Evolutionary conservation across 2,888 invertebrate genomes (phyloP), one percentile per base, ranked within the genome.

Genomic region (Nemurella pictetii): DNA sequence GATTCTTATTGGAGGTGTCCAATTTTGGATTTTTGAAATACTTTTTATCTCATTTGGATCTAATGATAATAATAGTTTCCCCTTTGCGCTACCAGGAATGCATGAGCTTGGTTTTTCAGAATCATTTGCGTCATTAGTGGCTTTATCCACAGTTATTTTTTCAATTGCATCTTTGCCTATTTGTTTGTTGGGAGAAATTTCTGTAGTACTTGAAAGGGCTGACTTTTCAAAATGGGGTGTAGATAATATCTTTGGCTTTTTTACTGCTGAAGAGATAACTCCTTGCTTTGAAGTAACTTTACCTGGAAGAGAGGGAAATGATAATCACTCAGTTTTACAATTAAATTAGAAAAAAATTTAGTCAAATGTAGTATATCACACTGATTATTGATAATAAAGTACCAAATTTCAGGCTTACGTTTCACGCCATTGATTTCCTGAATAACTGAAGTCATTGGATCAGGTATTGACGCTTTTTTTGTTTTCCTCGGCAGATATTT

Each of bases 361-460:
- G n/a, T n/a, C n/a, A n/a, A n/a, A n/a, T n/a, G n/a, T n/a, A n/a
- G n/a, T n/a, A n/a, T n/a, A n/a, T n/a, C n/a, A n/a, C n/a, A n/a
- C n/a, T n/a, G n/a, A n/a, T n/a, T n/a, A n/a, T 3, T 55, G 29
- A 75, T 3, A 75, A 75, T 75, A 75, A 28, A 26, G n/a, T 15
- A 25, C n/a, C n/a, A n/a, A n/a, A n/a, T n/a, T 75, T 75, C 7
- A 15, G n/a, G 29, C 80, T 81, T 36, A 81, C 80, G 35, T 35
- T 81, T 81, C 3, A n/a, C 36, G 20, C 35, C 80, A 35, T 81
- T 81, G 4, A 35, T 35, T 35, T 81, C 35, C 35, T 81, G 80
- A 25, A 36, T 36, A 7, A 81, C 80, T 27, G 80, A 81, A 15
- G 35, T 35, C 32, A 81, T 81, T n/a, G 80, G 36, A 35, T 81